Conservation (phyloP, 2,113 vertebrate species). For the Jacana jacana region DNA sequence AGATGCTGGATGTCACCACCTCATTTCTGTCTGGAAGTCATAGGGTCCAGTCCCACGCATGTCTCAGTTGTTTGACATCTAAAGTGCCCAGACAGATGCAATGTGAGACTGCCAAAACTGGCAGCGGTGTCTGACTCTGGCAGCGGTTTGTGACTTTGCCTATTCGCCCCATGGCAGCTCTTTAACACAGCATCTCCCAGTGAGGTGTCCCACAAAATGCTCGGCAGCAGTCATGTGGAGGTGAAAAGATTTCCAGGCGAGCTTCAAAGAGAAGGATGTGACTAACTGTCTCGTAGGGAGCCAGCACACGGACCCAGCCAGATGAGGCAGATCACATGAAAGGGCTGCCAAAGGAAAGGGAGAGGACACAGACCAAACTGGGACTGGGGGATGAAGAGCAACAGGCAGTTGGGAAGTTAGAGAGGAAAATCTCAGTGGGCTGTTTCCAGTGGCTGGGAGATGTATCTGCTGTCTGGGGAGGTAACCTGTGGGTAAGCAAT, state of each 20-base stretch:
- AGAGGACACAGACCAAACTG: not conserved
- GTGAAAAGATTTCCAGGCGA: slow-evolving; percentile 25
- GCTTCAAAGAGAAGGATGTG: slow-evolving; percentile 53
- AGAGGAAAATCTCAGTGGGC: not conserved
- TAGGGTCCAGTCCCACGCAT: accelerated
- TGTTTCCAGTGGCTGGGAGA: not conserved
- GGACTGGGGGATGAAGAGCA: not conserved
- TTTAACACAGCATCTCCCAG: not conserved
- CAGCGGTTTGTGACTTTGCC: not conserved
- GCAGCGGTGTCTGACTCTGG: not conserved
- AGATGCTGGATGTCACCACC: not conserved
- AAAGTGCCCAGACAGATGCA: not conserved
- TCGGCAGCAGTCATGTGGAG: not conserved
- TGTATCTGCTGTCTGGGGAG: not conserved
- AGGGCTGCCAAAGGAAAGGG: slow-evolving; percentile 21
- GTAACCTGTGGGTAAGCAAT: not conserved
- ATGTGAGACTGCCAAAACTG: not conserved
- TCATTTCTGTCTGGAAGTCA: not conserved
- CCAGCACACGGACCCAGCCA: not conserved
- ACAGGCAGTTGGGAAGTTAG: not conserved
- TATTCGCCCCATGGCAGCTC: not conserved
- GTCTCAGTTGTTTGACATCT: not conserved
- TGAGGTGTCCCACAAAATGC: not conserved
- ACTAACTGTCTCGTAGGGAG: slow-evolving; percentile 4
- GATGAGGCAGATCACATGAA: slow-evolving; percentile 38